phyloP scores from a whole-genome alignment of 2,113 vertebrate genomes.

The Casuarius casuarius region DNA sequence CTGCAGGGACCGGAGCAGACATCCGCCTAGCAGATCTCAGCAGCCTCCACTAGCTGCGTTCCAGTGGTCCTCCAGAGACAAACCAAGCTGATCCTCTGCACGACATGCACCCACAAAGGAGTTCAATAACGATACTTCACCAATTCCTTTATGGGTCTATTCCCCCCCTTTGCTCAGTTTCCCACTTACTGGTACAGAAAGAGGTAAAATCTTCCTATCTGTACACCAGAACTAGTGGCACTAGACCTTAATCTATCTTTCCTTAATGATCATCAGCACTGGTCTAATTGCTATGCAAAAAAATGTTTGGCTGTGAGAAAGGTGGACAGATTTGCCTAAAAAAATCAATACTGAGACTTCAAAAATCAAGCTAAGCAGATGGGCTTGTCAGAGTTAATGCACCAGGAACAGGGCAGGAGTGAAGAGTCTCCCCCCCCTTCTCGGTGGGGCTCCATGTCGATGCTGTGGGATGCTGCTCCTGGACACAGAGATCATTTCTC shows the following conservation, averaged over 20 bases:
- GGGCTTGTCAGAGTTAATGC: not conserved
- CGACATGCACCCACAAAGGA: not conserved
- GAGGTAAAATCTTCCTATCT: not conserved
- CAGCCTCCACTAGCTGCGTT: not conserved
- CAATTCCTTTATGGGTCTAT: not conserved
- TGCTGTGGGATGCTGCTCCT: not conserved
- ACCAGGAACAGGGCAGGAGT: not conserved
- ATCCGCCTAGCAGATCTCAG: not conserved
- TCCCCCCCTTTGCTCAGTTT: not conserved
- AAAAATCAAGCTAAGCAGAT: not conserved
- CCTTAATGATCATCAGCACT: not conserved
- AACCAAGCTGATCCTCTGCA: not conserved
- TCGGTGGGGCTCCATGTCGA: not conserved
- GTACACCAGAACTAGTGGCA: not conserved
- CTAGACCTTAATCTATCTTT: not conserved
- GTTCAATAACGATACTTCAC: not conserved
- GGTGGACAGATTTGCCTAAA: not conserved
- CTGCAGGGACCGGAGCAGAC: not conserved
- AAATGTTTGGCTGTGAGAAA: not conserved
- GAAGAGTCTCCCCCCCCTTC: not conserved
- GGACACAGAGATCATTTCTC: not conserved
- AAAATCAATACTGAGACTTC: not conserved
- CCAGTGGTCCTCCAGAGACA: not conserved
- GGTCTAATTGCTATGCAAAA: not conserved
- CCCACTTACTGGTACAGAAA: accelerated